Base-by-base conservation (phyloP, 2,888 invertebrate genomes). In the Malacosoma neustria region DNA sequence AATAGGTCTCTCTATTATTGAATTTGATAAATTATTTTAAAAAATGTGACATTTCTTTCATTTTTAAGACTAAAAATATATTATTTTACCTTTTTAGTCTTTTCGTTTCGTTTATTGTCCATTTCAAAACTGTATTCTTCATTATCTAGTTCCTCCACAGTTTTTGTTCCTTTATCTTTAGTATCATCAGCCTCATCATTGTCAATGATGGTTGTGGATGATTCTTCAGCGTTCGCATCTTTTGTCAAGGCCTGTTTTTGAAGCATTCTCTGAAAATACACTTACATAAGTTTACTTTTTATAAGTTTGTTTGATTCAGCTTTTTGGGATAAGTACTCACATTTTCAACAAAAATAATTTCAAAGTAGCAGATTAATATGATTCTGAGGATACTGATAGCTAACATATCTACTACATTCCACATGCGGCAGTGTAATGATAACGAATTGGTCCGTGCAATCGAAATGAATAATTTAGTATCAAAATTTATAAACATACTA, bases 361-460 rank as follows among this genome's bases (percentile, higher is more conserved):
- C 61, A 13, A 61, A 41, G 40, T 63, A 39, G 29, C 66, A 42
- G 2, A 53, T 41, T 31, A 69, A 37, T 29, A 61, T 36, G 40
- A 72, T 46, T 38, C 55, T 54, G 32, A 51, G 44, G 32, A 48
- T 43, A 57, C 44, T 56, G 79, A 80, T 80, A 55, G 54, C 58
- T 40, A 44, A 51, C 22, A 22, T 22, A 22, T 22, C 22, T 22
- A 22, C 9, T 22, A 22, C 22, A 22, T 4, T 22, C 22, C 5
- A 22, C 22, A 9, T 22, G 5, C 9, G 2, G 9, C 22, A 22
- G 22, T 22, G 22, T 7, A 22, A 22, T 22, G 22, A 9, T 3
- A 9, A 3, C 5, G 22, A 22, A 22, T 22, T n/a, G n/a, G n/a
- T n/a, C n/a, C n/a, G n/a, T n/a, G n/a, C n/a, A 22, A 7, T 7